Evolutionary conservation across 2,888 invertebrate species (phyloP), one percentile per base, ranked within the genome.

Genomic region (Apotomis betuletana): DNA sequence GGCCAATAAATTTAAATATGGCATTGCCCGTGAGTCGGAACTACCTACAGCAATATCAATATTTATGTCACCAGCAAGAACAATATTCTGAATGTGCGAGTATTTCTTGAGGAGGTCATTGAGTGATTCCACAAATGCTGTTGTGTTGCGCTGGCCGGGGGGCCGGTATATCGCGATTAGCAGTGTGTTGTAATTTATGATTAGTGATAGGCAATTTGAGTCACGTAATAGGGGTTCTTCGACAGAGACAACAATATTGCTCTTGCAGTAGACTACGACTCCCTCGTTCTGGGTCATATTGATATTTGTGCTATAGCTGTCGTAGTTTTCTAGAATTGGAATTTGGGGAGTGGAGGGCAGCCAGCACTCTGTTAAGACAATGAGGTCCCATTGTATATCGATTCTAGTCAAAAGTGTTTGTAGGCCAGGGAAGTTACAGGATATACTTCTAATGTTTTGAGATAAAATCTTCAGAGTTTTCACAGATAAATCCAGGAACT

Each of bases 21-120:
- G 71, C n/a, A 67, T 9, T 0, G 71, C 62, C 0, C 62, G 54
- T 0, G 62, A 62, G 5, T 76, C 74, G 0, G 62, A 9, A 3
- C 69, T 44, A 70, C 72, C 38, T 10, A 13, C 15, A 15, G 36
- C 12, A 55, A 73, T 74, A 41, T 70, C 70, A 27, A 76, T 76
- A 5, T 80, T 80, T 1, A 79, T 75, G 5, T 80, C 79, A 1
- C 78, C 78, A 3, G 71, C 70, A 0, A 81, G 8, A 5, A 78
- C 52, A 5, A 79, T 75, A 49, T 77, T 78, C 58, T 75, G 70
- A 27, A 44, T 73, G 0, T 3, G 3, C 67, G 8, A 8, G 15
- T 49, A 68, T 51, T 51, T 15, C n/a, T 36, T 41, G 9, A 77
- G 51, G 3, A 75, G n/a, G 3, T 52, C 60, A 38, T 77, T 74